Base-by-base conservation (phyloP, 1,140 invertebrate species). In the Armadillidium nasatum region DNA sequence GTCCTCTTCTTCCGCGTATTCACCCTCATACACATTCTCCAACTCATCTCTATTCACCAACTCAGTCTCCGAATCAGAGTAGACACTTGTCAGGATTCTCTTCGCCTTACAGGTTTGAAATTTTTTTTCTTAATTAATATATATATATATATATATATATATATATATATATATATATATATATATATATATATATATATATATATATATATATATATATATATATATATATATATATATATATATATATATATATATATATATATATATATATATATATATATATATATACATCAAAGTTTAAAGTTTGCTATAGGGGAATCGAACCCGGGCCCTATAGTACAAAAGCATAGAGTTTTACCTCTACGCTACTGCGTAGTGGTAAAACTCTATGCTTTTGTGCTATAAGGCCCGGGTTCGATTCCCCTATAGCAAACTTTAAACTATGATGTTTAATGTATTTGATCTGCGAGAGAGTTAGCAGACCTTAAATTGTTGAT, bases 21-120 rank as follows among this genome's bases (percentile, higher is more conserved):
- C 79, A 76, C 72, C 77, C 75, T 9, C 79, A 81, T 72, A 71
- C 93, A 82, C 93, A 94, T 86, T 94, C 92, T 79, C 93, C 91
- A 81, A 94, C 94, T 83, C 87, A 83, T 84, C 84, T 78, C 78
- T 85, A 82, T 82, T 94, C 91, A 76, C 94, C 93, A 22, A 94
- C 91, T 74, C 93, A 94, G 80, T 92, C 90, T 82, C 93, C 93
- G 2, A 88, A 93, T 10, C 92, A 92, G 11, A 91, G 92, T n/a
- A 87, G 93, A 4, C 93, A 94, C 60, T 72, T 82, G 21, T 82
- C 81, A 6, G 81, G 81, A 22, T 80, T 81, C 72, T 81, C 81
- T 21, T 82, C 81, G 15, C 81, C 81, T 9, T 82, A 80, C 76
- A 80, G 79, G 79, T 79, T 33, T 33, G 11, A n/a, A n/a, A n/a